A percentile compares a stretch with the other conserved stretches of the same genome.
These are phyloP conservation scores for Scrobipalpa costella DNA, from an alignment of 2,888 invertebrate genomes.

Conservation along the genomic window DNA sequence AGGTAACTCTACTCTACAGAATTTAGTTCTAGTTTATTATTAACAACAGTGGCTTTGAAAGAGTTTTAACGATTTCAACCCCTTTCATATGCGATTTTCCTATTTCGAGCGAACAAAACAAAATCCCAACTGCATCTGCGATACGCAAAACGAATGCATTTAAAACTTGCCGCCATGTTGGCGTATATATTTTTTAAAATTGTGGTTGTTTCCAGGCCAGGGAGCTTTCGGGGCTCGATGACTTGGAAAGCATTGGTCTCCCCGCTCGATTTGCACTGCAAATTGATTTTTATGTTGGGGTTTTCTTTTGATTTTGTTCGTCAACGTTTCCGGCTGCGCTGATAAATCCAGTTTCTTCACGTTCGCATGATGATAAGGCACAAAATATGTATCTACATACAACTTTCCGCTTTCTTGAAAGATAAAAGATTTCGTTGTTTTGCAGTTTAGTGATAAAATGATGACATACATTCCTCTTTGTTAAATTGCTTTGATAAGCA, in stretches of 20 bases:
- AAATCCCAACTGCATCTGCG: slow-evolving; percentile 36
- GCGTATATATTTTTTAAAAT: slow-evolving; percentile 56
- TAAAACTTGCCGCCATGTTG: slow-evolving; percentile 36
- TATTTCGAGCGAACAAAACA: slow-evolving; percentile 35
- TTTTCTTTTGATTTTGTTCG: slow-evolving; percentile 50
- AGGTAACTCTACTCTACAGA: background rate
- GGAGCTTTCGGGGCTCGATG: slow-evolving; percentile 66
- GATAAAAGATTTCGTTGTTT: too few relatives aligned
- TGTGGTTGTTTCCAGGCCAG: slow-evolving; percentile 69
- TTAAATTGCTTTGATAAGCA: too few relatives aligned
- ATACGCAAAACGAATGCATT: slow-evolving; percentile 43
- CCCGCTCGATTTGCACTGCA: slow-evolving; percentile 76
- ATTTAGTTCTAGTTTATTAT: slow-evolving; percentile 13
- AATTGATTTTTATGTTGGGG: slow-evolving; percentile 75
- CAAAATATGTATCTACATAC: too few relatives aligned
- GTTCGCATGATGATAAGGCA: background rate
- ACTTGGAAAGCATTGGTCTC: slow-evolving; percentile 75
- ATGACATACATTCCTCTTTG: background rate
- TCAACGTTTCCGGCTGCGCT: slow-evolving; percentile 34
- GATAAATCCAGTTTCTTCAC: slow-evolving; percentile 3
- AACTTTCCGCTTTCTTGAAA: too few relatives aligned
- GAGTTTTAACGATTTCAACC: slow-evolving; percentile 7
- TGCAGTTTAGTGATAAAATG: background rate
- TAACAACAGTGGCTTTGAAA: slow-evolving; percentile 6
- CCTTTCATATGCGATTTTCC: slow-evolving; percentile 22